phyloP scores from a whole-genome alignment of 2,113 vertebrate species.

The Ctenomys sociabilis region DNA sequence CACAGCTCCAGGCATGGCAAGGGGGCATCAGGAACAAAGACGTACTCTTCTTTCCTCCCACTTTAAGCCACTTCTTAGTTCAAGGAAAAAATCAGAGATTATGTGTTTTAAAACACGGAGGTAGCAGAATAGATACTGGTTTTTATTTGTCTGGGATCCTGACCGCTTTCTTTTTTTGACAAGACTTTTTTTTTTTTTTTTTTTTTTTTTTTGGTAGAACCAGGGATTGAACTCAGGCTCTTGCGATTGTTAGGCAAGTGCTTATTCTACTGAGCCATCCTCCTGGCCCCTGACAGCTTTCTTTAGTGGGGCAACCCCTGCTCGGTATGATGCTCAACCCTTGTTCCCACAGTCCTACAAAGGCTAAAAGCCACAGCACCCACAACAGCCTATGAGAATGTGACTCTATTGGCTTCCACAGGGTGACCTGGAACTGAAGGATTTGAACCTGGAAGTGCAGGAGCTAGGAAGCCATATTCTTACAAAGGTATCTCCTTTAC shows the following conservation, averaged over 20 bases:
- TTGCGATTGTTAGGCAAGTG: no score
- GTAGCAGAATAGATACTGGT: background rate
- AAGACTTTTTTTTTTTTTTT: no score
- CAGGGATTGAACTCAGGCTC: no score
- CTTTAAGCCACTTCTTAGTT: background rate
- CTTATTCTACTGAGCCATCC: no score
- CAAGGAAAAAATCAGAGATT: background rate
- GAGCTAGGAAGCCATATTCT: background rate
- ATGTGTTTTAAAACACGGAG: background rate
- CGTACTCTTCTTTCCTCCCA: background rate
- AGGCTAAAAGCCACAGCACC: no score
- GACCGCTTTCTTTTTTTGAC: background rate
- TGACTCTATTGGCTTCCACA: background rate
- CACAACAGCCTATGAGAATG: accelerated
- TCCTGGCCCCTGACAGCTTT: background rate
- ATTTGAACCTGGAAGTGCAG: background rate
- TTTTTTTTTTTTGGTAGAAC: no score
- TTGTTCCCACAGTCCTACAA: background rate
- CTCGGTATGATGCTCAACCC: background rate
- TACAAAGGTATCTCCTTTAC: background rate
- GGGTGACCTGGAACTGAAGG: background rate
- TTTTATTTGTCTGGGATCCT: background rate
- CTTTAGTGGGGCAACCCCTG: background rate
- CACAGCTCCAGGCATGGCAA: background rate
- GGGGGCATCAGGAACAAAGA: background rate